Conservation (phyloP, 2,888 invertebrate genomes). For the Tenthredo distinguenda region DNA sequence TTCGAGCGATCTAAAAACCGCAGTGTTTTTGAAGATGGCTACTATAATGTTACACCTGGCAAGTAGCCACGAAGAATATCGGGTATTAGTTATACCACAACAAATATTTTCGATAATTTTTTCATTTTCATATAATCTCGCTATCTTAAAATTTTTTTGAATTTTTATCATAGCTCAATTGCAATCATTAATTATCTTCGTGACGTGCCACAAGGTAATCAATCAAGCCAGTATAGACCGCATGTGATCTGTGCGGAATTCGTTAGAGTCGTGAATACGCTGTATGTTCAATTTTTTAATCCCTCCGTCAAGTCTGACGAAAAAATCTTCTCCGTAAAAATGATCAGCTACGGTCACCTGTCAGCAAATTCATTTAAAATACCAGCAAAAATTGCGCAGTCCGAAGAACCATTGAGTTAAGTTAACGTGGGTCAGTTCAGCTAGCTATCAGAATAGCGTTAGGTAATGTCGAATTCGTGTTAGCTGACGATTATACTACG, state of each 20-base stretch:
- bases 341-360: neutral
- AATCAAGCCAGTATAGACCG: neutral
- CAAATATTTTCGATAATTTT: neutral
- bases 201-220: neutral
- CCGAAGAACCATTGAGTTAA: neutral
- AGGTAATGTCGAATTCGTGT: slow-evolving; percentile 13
- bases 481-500: neutral
- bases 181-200: neutral
- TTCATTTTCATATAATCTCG: neutral
- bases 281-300: neutral
- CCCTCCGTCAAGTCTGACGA: neutral
- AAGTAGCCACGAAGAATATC: slow-evolving; percentile 5
- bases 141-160: neutral
- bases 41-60: neutral
- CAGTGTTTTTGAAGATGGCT: slow-evolving; percentile 25
- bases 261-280: neutral
- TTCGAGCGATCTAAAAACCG: slow-evolving; percentile 31
- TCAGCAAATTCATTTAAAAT: neutral
- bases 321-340: neutral
- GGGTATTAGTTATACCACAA: neutral
- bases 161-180: neutral
- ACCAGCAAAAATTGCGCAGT: slow-evolving; percentile 14
- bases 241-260: neutral
- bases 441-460: neutral
- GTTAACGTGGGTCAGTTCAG: slow-evolving; percentile 38